Evolutionary conservation across 2,888 invertebrate species (phyloP), one percentile per base, ranked within the genome.

Genomic region (Drosophila ezoana): DNA sequence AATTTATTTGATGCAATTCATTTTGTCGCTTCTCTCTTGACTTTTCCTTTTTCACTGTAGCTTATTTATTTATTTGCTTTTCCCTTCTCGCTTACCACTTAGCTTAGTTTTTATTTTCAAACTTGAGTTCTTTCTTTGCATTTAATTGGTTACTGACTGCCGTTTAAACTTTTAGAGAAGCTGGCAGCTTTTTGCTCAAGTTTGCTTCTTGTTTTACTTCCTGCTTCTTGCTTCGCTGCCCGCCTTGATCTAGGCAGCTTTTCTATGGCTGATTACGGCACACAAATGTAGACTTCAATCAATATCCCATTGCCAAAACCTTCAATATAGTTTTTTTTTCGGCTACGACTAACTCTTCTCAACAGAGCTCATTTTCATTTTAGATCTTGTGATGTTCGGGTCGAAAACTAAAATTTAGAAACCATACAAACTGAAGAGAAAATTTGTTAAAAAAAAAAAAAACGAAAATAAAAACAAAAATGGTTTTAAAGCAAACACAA

Each of bases 191-290:
- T 38, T 14, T 3, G 14, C 3, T 8, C 3, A n/a, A 14, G 8
- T 53, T 60, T 60, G 6, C 52, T 14, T 43, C 35, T 45, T 45
- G 38, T 16, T 45, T 37, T 18, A 45, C 38, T 59, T 49, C 13
- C 43, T 16, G n/a, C 56, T 48, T 47, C 33, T 23, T 11, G 3
- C 1, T 18, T 40, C 18, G 20, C 13, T 43, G 20, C 6, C 20
- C 13, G 1, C 20, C 10, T 59, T n/a, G 13, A 2, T 2, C 1
- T 28, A 10, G 43, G 2, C 10, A 13, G 3, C 2, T 44, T 14
- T 14, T 2, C 4, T 8, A 4, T 28, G 28, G 28, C 28, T 28
- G 28, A 8, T 28, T 28, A 28, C 13, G 18, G n/a, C 5, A 45
- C 3, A 28, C 9, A 4, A 9, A 14, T 47, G 20, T 1, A 14